Percentiles rank a stretch among this genome's conserved stretches.
Conservation (phyloP, 92 coral and sea anemone genomes). For the Heliopora coerulea region DNA sequence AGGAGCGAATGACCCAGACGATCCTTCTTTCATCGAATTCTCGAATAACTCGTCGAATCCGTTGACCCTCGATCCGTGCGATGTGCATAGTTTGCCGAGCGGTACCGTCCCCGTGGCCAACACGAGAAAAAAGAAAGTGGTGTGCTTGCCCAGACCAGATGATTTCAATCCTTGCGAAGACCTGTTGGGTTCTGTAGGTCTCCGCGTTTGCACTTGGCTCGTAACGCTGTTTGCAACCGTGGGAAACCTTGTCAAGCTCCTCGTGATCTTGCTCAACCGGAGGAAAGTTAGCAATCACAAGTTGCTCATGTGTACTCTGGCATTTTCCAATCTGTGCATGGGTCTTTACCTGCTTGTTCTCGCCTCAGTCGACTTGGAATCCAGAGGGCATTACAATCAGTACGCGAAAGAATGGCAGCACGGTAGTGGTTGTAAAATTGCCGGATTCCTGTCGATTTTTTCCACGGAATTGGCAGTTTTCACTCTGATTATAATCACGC, state of each 20-base stretch:
- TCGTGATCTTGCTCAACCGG: slow-evolving; percentile 69
- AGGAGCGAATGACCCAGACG: neutral
- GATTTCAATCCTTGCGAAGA: slow-evolving; percentile 94
- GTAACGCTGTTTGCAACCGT: slow-evolving; percentile 67
- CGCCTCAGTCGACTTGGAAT: slow-evolving; percentile 62
- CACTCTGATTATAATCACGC: slow-evolving; percentile 75
- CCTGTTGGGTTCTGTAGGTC: slow-evolving; percentile 59
- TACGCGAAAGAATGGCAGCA: slow-evolving; percentile 80
- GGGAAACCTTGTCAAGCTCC: slow-evolving; percentile 74
- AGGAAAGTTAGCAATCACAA: slow-evolving; percentile 67
- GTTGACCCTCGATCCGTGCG: slow-evolving; percentile 18
- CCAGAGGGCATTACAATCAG: slow-evolving; percentile 74
- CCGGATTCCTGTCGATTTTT: slow-evolving; percentile 82
- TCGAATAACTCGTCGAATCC: neutral
- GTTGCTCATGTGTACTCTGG: slow-evolving; percentile 76
- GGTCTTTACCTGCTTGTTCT: slow-evolving; percentile 77
- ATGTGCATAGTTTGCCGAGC: slow-evolving; percentile 16
- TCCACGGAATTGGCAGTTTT: slow-evolving; percentile 88
- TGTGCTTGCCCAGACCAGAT: slow-evolving; percentile 64
- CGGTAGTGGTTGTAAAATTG: slow-evolving; percentile 71
- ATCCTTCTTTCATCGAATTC: neutral
- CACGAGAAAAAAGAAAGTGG: slow-evolving; percentile 4
- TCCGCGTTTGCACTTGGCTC: slow-evolving; percentile 85
- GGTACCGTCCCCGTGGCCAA: neutral
- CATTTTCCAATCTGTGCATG: slow-evolving; percentile 84